Percentiles rank a stretch among this genome's conserved stretches.
Conservation (phyloP, 2,113 vertebrate genomes). For the Nannospalax galili region DNA sequence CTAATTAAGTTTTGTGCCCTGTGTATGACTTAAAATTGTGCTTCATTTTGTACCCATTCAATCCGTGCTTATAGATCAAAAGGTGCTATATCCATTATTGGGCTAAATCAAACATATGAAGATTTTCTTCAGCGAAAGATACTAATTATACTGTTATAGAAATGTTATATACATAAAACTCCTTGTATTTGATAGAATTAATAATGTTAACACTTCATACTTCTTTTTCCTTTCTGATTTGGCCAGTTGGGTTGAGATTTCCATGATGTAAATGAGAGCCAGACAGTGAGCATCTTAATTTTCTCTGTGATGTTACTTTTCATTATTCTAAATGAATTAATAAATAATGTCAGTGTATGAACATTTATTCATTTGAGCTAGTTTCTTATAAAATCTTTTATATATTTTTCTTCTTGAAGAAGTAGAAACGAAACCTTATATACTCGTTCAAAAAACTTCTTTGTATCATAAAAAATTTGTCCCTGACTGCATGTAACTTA, state of each 20-base stretch:
- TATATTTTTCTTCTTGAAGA: neutral
- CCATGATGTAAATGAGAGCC: neutral
- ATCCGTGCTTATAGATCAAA: neutral
- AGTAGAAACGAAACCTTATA: neutral
- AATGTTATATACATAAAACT: neutral
- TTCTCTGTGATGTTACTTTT: slow-evolving; percentile 6
- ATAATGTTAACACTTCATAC: neutral
- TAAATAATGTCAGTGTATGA: neutral
- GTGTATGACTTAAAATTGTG: neutral
- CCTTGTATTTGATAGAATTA: neutral
- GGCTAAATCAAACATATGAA: slow-evolving; percentile 17
- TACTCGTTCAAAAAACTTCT: neutral
- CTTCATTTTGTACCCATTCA: neutral
- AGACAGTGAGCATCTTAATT: slow-evolving; percentile 17
- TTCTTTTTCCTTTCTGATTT: slow-evolving; percentile 29
- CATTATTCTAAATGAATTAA: slow-evolving; percentile 29
- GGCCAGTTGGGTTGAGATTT: neutral
- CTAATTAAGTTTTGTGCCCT: slow-evolving; percentile 9
- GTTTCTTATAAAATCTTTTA: slow-evolving; percentile 25
- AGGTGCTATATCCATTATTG: neutral
- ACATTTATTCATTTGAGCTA: neutral
- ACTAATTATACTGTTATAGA: neutral
- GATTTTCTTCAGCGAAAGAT: slow-evolving; percentile 11
- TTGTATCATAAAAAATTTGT: neutral
- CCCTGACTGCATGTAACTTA: neutral